Base-by-base conservation (phyloP, 2,797 vertebrate genomes). In the Cyclura pinguis region DNA sequence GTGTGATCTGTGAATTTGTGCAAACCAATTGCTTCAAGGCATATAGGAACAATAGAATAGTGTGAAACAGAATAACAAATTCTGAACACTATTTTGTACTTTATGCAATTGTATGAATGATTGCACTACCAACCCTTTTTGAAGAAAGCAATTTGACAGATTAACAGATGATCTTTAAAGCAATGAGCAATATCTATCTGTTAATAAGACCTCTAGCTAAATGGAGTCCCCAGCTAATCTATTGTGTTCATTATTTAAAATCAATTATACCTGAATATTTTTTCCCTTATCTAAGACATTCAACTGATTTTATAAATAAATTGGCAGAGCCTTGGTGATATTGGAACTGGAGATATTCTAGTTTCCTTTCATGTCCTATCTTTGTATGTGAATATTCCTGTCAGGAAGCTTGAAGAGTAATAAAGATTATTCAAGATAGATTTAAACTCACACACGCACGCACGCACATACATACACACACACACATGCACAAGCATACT, bases 221-320 rank as follows among this genome's bases (percentile, higher is more conserved):
- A 84, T 10, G 27, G 27, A 85, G 64, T 64, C 83, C 50, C 32
- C 20, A 73, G 32, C 69, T 74, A 86, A 74, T 74, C 84, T 85
- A 12, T 38, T 55, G 22, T 24, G 20, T 38, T 86, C 50, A 74
- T 86, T 86, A 74, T 74, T 74, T n/a, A 74, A 73, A 2, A 38
- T 73, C 18, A 73, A 73, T 73, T 85, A 50, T 85, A 55, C 20
- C 84, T 85, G 84, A n/a, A n/a, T n/a, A 85, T 55, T 55, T 55
- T 85, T 16, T 52, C 27, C 72, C 69, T 55, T 85, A 85, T 55
- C 47, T 74, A n/a, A 55, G 32, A 74, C 20, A 27, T 57, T 27
- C n/a, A 55, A 74, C 50, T 74, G 84, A 55, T 86, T 57, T 35
- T 73, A 57, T 74, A 85, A 85, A 57, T 35, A 73, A 18, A 67